Evolutionary conservation across 2,888 invertebrate genomes (phyloP).

Genomic region (Cataglyphis altisquamis): DNA sequence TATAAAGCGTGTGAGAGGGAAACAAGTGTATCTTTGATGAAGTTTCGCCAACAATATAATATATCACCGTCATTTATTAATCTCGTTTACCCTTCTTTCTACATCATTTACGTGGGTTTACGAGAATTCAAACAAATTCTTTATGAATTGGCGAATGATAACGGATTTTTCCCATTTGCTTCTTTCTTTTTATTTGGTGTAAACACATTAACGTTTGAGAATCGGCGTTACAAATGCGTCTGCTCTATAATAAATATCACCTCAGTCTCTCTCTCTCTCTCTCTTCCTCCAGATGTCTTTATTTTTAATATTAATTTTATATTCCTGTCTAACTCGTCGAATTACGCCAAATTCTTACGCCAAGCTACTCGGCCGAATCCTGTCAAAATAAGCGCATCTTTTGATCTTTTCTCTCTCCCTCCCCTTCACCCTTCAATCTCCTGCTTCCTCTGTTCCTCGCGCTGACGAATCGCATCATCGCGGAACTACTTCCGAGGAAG

Average conservation of each 20-base stretch:
- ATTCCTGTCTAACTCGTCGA: neutral
- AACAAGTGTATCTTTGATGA: neutral
- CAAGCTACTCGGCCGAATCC: neutral
- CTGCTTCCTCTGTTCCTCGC: slow-evolving; percentile 2
- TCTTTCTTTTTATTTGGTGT: neutral
- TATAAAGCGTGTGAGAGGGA: neutral
- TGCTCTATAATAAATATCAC: slow-evolving; percentile 23
- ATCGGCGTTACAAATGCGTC: neutral
- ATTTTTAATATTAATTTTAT: neutral
- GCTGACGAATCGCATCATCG: slow-evolving; percentile 18
- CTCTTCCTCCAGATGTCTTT: neutral
- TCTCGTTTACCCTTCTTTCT: neutral
- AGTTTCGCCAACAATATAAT: neutral
- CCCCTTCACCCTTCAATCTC: neutral
- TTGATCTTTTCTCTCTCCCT: neutral
- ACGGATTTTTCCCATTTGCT: neutral
- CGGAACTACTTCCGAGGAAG: slow-evolving; percentile 46
- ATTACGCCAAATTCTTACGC: neutral
- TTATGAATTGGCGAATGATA: slow-evolving; percentile 1
- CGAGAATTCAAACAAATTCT: neutral
- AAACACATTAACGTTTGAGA: neutral
- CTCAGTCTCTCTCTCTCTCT: neutral
- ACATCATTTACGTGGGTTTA: neutral
- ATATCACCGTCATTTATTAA: neutral
- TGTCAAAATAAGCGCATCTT: neutral